phyloP scores from a whole-genome alignment of 2,797 vertebrate genomes.

The Malacoraja senta region DNA sequence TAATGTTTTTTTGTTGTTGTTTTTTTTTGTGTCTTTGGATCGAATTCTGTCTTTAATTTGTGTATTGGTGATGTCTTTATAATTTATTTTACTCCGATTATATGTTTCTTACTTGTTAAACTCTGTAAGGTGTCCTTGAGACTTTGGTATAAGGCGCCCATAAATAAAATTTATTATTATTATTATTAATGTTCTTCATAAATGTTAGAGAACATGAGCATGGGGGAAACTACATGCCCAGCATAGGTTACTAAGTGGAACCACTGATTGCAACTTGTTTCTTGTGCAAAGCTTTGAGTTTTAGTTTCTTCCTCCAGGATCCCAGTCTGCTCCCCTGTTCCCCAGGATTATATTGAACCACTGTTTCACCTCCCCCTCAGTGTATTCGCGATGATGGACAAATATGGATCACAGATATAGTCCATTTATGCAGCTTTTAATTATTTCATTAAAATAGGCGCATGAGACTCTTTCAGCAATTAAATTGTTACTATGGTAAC shows the following conservation, averaged over 20 bases:
- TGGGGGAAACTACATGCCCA: no score
- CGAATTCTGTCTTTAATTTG: no score
- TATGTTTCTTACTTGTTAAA: no score
- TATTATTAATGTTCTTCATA: no score
- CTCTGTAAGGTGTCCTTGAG: no score
- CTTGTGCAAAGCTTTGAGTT: background rate
- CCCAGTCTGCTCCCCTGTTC: background rate
- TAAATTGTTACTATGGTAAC: background rate
- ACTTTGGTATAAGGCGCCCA: no score
- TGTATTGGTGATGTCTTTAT: no score
- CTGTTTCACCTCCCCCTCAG: background rate
- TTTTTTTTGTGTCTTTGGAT: no score
- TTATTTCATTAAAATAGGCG: background rate
- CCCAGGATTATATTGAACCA: background rate
- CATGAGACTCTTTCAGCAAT: background rate
- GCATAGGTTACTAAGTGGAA: background rate
- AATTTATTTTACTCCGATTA: no score
- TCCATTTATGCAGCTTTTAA: background rate
- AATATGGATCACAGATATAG: background rate
- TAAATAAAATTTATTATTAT: no score
- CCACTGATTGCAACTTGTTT: background rate
- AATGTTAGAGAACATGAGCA: background rate
- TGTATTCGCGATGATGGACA: background rate
- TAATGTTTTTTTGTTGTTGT: no score
- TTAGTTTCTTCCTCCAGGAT: background rate